Percentiles rank a stretch among this genome's conserved stretches.
Evolutionary conservation across 2,113 vertebrate species (phyloP).

Genomic region (Limnothrissa miodon): DNA sequence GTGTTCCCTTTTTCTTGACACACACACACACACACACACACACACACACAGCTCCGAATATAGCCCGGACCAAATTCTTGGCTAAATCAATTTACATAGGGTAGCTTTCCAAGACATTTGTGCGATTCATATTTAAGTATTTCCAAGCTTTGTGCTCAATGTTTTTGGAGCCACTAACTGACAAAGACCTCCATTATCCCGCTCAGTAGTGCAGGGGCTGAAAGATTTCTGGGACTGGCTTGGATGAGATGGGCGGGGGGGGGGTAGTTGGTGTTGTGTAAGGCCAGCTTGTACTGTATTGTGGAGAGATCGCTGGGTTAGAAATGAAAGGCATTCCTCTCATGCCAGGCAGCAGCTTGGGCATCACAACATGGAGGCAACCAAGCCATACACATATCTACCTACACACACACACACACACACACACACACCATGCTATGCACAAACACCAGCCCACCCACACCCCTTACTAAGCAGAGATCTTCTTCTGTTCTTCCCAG

Average conservation of each 20-base stretch:
- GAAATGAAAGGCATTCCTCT: conserved; percentile 57
- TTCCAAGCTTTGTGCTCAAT: not conserved
- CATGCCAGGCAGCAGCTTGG: conserved; percentile 45
- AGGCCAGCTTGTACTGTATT: conserved; percentile 21
- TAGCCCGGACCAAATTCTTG: not conserved
- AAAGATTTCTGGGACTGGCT: not conserved
- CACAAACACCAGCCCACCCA: not conserved
- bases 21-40: conserved; percentile 12
- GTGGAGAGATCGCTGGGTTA: conserved; percentile 8
- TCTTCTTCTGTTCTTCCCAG: not conserved
- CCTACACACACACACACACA: not conserved
- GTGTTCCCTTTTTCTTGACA: not conserved
- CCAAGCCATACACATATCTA: conserved; percentile 21
- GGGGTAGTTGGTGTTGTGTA: not conserved
- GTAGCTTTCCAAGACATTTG: not conserved
- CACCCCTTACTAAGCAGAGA: not conserved
- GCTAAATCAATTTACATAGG: not conserved
- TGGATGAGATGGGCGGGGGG: not conserved
- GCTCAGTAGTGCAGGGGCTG: not conserved
- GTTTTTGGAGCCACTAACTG: not conserved
- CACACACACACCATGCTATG: not conserved
- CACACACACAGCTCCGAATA: not conserved
- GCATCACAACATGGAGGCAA: conserved; percentile 46
- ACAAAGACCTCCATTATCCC: conserved; percentile 10
- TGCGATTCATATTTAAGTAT: conserved; percentile 15